Conservation (phyloP, 2,888 invertebrate genomes). For the Eupithecia abbreviata region DNA sequence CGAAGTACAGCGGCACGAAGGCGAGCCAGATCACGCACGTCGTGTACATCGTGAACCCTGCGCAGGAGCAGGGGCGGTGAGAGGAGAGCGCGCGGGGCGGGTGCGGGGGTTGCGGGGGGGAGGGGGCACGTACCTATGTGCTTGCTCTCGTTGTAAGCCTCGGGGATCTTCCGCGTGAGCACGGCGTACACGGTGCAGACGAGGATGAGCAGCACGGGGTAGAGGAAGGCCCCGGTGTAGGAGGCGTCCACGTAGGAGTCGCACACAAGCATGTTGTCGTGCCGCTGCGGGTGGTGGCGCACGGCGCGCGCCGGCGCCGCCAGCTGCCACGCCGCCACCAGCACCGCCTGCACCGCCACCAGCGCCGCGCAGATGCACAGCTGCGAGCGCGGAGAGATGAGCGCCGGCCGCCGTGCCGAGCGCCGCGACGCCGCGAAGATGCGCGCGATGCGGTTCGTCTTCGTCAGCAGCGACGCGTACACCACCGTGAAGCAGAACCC, state of each 20-base stretch:
- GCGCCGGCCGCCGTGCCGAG: slow-evolving; percentile 95
- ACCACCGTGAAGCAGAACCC: slow-evolving; percentile 98
- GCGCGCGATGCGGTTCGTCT: slow-evolving; percentile 97
- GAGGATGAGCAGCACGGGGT: slow-evolving; percentile 94
- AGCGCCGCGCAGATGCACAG: slow-evolving; percentile 93
- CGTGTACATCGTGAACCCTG: slow-evolving; percentile 98
- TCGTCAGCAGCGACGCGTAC: slow-evolving; percentile 97
- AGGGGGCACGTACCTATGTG: slow-evolving; percentile 88
- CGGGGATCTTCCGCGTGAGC: slow-evolving; percentile 96
- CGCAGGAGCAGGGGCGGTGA: slow-evolving; percentile 1
- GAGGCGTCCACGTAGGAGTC: slow-evolving; percentile 95
- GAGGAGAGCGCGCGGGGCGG: background rate
- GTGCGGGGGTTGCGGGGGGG: background rate
- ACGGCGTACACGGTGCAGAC: slow-evolving; percentile 97
- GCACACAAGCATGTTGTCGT: slow-evolving; percentile 95
- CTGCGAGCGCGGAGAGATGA: slow-evolving; percentile 96
- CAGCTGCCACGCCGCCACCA: slow-evolving; percentile 95
- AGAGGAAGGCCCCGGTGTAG: slow-evolving; percentile 95
- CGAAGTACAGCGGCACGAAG: slow-evolving; percentile 98
- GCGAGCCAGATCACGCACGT: slow-evolving; percentile 99
- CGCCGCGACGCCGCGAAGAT: slow-evolving; percentile 98
- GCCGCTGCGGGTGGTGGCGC: slow-evolving; percentile 93
- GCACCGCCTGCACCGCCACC: slow-evolving; percentile 90
- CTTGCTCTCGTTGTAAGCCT: slow-evolving; percentile 98
- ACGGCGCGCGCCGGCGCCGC: slow-evolving; percentile 96